phyloP scores from a whole-genome alignment of 1,140 invertebrate genomes.

The Intoshia linei region DNA sequence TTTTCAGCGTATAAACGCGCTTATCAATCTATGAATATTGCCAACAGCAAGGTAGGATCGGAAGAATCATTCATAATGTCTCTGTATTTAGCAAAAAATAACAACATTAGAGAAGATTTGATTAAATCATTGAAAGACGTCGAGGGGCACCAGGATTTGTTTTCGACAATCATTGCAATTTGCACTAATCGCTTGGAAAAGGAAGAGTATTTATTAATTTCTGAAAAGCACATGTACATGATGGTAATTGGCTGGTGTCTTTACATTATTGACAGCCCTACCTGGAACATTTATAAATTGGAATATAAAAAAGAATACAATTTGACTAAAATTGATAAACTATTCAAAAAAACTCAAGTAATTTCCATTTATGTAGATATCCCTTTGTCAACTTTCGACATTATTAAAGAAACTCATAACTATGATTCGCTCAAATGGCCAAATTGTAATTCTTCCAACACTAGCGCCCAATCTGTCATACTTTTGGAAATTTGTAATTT shows the following conservation, averaged over 20 bases:
- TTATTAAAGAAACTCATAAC: constrained; percentile 68
- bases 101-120: too few species aligned
- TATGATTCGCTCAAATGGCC: constrained; percentile 75
- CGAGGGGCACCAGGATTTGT: too few species aligned
- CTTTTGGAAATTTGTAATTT: constrained; percentile 1
- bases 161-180: too few species aligned
- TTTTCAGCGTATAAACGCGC: too few species aligned
- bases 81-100: too few species aligned
- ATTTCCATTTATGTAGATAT: constrained; percentile 93
- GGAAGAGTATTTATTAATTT: too few species aligned
- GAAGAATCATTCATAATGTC: too few species aligned
- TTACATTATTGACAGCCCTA: constrained; percentile 5
- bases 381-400: constrained; percentile 95
- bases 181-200: too few species aligned
- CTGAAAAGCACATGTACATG: too few species aligned
- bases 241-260: constrained; percentile 5
- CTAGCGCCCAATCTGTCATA: constrained; percentile 27
- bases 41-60: too few species aligned
- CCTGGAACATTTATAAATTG: constrained; percentile 59
- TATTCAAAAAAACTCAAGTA: constrained; percentile 64
- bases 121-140: too few species aligned
- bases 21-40: too few species aligned
- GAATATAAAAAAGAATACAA: constrained; percentile 87
- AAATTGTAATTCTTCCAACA: constrained; percentile 31
- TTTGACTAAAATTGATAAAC: constrained; percentile 65